Evolutionary conservation across 2,888 invertebrate species (phyloP).

Genomic region (Hypena proboscidalis): DNA sequence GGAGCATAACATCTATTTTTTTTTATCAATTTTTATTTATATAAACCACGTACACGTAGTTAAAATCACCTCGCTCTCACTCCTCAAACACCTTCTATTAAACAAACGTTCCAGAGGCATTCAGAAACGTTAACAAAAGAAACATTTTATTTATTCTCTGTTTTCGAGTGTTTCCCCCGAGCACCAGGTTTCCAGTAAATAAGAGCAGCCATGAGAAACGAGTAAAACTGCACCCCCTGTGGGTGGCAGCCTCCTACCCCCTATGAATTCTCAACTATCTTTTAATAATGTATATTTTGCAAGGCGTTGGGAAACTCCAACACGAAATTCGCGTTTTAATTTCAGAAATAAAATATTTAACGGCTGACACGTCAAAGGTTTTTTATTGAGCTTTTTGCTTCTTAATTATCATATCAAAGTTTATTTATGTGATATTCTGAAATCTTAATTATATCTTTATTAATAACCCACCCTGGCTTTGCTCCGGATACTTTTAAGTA

Average conservation of each 20-base stretch:
- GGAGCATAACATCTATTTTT: too few species aligned
- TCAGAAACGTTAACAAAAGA: background rate
- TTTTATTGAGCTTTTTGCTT: too few species aligned
- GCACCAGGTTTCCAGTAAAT: slow-evolving; percentile 15
- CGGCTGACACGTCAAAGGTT: too few species aligned
- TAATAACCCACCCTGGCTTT: too few species aligned
- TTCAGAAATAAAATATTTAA: slow-evolving; percentile 10
- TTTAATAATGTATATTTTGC: slow-evolving; percentile 26
- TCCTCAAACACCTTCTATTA: background rate
- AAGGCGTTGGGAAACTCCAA: slow-evolving; percentile 6
- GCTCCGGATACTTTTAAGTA: too few species aligned
- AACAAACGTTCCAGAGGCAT: background rate
- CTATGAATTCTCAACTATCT: slow-evolving; percentile 30
- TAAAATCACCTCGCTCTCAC: too few species aligned
- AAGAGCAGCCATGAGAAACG: slow-evolving; percentile 4
- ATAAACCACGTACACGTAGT: too few species aligned
- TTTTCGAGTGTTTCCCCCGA: background rate
- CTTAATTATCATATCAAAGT: too few species aligned
- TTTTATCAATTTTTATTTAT: too few species aligned
- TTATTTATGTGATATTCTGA: too few species aligned
- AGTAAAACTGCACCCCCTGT: slow-evolving; percentile 5
- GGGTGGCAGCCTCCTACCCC: slow-evolving; percentile 8
- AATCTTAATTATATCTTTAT: too few species aligned
- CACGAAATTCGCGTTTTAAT: too few species aligned
- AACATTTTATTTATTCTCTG: slow-evolving; percentile 13